phyloP scores from a whole-genome alignment of 1,140 invertebrate genomes.

The Atta texana region DNA sequence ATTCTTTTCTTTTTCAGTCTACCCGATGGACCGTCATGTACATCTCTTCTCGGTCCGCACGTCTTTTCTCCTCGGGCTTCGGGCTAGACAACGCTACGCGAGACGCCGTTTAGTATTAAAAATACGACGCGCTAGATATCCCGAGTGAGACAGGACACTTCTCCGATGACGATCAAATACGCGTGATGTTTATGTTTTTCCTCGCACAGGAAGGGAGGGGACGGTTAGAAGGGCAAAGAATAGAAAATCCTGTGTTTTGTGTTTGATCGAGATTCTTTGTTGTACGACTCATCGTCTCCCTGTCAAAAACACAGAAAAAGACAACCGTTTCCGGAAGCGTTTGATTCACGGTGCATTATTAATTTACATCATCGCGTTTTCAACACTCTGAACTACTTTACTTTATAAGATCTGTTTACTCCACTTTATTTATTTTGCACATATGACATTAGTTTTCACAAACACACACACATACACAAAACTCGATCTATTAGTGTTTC shows the following conservation, averaged over 20 bases:
- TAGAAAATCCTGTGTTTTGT: conserved; percentile 2
- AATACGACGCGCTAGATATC: conserved; percentile 25
- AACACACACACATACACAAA: background rate
- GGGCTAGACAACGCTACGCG: background rate
- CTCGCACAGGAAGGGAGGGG: background rate
- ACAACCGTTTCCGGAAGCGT: background rate
- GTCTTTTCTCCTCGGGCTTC: background rate
- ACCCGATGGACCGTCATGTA: background rate
- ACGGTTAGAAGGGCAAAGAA: no score
- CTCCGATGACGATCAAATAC: conserved; percentile 26
- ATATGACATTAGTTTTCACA: background rate
- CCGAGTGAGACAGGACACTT: conserved; percentile 9
- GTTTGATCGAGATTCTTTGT: conserved; percentile 32
- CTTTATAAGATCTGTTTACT: background rate
- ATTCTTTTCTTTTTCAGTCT: background rate
- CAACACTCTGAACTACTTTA: background rate
- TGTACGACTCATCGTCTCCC: background rate
- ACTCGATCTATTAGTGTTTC: background rate
- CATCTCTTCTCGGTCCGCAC: background rate
- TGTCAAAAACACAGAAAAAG: background rate
- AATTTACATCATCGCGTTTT: background rate
- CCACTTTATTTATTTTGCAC: background rate
- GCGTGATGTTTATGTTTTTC: conserved; percentile 50
- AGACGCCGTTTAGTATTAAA: conserved; percentile 7
- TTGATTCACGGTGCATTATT: background rate